phyloP scores from a whole-genome alignment of 1,140 invertebrate species.

The Laupala kohalensis region DNA sequence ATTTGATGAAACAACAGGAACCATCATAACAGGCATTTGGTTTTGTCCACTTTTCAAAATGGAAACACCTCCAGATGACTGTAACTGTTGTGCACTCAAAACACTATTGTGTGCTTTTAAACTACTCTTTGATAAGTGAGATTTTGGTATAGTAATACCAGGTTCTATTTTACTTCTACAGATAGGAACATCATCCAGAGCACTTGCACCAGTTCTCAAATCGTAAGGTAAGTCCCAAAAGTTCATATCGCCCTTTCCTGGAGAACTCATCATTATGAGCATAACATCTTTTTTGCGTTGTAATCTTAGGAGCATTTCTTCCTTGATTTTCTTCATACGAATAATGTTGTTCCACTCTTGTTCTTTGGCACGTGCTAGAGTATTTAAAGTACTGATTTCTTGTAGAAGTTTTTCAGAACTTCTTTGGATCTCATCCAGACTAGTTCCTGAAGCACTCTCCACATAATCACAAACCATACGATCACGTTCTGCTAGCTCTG shows the following conservation, averaged over 20 bases:
- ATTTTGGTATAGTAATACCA: conserved; percentile 1
- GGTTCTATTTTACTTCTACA: neutral
- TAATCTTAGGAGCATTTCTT: conserved; percentile 56
- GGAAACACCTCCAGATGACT: neutral
- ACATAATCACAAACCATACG: conserved; percentile 44
- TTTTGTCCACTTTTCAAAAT: conserved; percentile 5
- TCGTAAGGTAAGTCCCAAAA: conserved; percentile 10
- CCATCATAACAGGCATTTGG: conserved; percentile 17
- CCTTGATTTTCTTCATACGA: conserved; percentile 64
- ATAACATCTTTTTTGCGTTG: conserved; percentile 49
- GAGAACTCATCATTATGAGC: conserved; percentile 23
- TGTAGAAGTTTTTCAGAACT: conserved; percentile 39
- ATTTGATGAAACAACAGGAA: conserved; percentile 20
- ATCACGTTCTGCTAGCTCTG: conserved; percentile 30
- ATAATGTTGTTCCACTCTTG: conserved; percentile 72
- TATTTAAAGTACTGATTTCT: conserved; percentile 50
- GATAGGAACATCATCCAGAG: neutral
- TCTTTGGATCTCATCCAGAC: conserved; percentile 40
- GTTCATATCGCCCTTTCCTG: neutral
- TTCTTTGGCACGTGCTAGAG: conserved; percentile 59
- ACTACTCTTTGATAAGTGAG: neutral
- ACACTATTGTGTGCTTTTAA: neutral
- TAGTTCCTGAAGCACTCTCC: conserved; percentile 36
- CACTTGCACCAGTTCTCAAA: neutral
- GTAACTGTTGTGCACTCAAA: neutral